Evolutionary conservation across 1,140 invertebrate genomes (phyloP).

Genomic region (Drosophila ogumai): DNA sequence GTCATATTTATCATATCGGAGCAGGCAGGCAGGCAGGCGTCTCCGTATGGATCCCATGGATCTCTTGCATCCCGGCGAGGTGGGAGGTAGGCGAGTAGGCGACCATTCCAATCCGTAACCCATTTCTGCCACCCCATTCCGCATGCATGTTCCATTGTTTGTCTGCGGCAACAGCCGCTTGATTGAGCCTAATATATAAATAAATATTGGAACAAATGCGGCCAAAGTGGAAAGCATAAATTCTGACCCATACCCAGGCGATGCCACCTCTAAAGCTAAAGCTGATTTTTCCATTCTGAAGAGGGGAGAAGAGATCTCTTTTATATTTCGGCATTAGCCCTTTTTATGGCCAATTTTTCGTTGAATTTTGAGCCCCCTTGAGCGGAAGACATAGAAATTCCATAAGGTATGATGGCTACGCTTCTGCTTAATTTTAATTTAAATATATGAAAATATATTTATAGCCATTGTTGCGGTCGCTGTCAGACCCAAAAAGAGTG

Average conservation of each 20-base stretch:
- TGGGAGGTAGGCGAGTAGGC: slow-evolving; percentile 5
- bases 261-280: slow-evolving; percentile 19
- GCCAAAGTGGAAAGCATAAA: slow-evolving; percentile 71
- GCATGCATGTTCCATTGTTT: slow-evolving; percentile 54
- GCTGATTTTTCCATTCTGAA: slow-evolving; percentile 17
- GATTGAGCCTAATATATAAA: slow-evolving; percentile 69
- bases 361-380: slow-evolving; percentile 57
- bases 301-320: slow-evolving; percentile 27
- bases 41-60: slow-evolving; percentile 57
- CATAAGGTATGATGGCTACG: slow-evolving; percentile 62
- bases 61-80: slow-evolving; percentile 5
- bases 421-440: slow-evolving; percentile 59
- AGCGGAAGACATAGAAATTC: slow-evolving; percentile 21
- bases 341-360: slow-evolving; percentile 77
- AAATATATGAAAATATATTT: slow-evolving; percentile 76
- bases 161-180: slow-evolving; percentile 45
- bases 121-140: slow-evolving; percentile 58
- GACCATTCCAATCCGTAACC: slow-evolving; percentile 45
- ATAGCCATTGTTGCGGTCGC: slow-evolving; percentile 78
- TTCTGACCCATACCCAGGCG: slow-evolving; percentile 28
- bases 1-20: slow-evolving; percentile 66
- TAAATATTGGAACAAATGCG: slow-evolving; percentile 74
- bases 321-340: slow-evolving; percentile 69
- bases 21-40: slow-evolving; percentile 41
- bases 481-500: slow-evolving; percentile 57